These are phyloP conservation scores for Tupaia chinensis DNA, from an alignment of 2,113 vertebrate species.

Conservation along the genomic window DNA sequence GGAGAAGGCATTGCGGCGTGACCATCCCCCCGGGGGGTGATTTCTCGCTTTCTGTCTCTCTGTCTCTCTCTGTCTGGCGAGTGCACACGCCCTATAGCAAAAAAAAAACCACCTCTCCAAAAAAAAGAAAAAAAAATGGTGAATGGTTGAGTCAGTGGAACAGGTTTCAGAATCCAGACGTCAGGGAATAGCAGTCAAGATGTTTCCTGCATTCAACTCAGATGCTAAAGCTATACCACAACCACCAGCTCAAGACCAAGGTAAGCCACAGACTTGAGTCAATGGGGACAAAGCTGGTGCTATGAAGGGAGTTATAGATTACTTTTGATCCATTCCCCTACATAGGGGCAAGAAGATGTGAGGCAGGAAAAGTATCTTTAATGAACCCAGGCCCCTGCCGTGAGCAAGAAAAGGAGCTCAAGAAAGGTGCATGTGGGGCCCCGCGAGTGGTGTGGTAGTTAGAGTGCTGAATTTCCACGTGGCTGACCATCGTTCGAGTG, in stretches of 20 bases:
- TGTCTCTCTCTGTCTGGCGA: too few species aligned
- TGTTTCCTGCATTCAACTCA: not conserved
- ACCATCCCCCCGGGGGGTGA: too few species aligned
- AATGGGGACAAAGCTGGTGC: not conserved
- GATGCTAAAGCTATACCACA: not conserved
- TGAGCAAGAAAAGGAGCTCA: not conserved
- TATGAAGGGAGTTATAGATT: not conserved
- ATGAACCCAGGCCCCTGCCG: not conserved
- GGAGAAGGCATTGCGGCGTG: too few species aligned
- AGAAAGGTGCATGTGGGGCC: not conserved
- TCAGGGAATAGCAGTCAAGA: constrained; percentile 9
- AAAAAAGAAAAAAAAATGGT: not conserved
- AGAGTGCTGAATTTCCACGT: too few species aligned
- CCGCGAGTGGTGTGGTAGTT: too few species aligned
- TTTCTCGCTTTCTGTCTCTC: too few species aligned
- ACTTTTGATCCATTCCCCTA: not conserved
- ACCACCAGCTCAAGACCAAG: not conserved
- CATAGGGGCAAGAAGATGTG: not conserved
- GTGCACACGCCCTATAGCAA: too few species aligned
- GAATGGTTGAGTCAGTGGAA: not conserved
- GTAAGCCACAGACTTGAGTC: not conserved
- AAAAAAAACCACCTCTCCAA: too few species aligned
- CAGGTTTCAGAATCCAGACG: constrained; percentile 40
- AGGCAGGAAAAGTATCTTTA: not conserved
- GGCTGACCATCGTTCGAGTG: too few species aligned